Evolutionary conservation across 1,140 invertebrate species (phyloP), one percentile per base, ranked within the genome.

Genomic region (Calycopis cecrops): DNA sequence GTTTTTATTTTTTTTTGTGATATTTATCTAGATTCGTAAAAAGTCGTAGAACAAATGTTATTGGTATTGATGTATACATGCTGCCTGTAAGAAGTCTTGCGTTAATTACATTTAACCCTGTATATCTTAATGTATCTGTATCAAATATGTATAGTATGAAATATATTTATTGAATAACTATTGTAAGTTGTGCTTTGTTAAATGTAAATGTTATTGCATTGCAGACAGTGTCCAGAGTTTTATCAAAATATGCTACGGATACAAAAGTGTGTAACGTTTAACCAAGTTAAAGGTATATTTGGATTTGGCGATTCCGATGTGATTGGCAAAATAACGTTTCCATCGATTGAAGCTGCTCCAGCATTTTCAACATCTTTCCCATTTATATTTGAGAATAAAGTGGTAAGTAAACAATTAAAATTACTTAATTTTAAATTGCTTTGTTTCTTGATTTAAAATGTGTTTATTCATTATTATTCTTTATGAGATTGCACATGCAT

Each of bases 291-390:
- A 88, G 97, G 96, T 10, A 99, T 99, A 61, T 99, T 99, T 89
- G 99, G 99, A 1, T 99, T 99, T 85, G 93, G 93, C 10, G 98
- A 99, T 57, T 98, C 96, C 65, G 96, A 96, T 89, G 93, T 94
- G 21, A 97, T 99, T 72, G 98, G 97, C 48, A 99, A 99, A 92
- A 98, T 99, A 34, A 92, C 93, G 9, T 99, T 99, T 85, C 98
- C 99, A 0, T 94, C 98, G 0, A 94, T 98, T 51, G 97, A 99
- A 89, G 98, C 98, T 8, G 95, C 97, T 0, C 98, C 99, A 0
- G 94, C 96, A 9, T 93, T 99, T 72, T 96, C 96, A 0, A 94
- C 94, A 9, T 94, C 95, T n/a, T 99, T 99, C 88, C 98, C 98
- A 0, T 93, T 94, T 53, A 97, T 99, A 65, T 99, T 99, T 83